phyloP scores from a whole-genome alignment of 2,113 vertebrate species.

The Cyanistes caeruleus region DNA sequence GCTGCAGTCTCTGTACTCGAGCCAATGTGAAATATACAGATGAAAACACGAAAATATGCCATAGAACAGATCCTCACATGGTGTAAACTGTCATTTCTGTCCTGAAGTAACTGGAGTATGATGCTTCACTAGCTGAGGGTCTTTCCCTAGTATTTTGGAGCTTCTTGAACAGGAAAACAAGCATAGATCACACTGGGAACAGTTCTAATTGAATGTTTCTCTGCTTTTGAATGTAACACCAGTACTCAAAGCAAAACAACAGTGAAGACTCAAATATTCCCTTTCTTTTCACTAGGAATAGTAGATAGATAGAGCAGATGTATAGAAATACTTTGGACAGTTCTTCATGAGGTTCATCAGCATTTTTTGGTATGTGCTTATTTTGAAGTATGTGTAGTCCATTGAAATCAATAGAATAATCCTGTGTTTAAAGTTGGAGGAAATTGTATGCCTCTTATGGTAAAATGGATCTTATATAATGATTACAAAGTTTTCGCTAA shows the following conservation, averaged over 20 bases:
- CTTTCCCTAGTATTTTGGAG: background rate
- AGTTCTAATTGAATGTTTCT: background rate
- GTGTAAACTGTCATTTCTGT: background rate
- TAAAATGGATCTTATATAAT: background rate
- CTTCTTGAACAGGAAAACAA: background rate
- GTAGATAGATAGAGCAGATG: background rate
- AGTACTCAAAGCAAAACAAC: background rate
- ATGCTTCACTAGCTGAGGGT: background rate
- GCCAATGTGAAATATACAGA: background rate
- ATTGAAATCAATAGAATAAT: background rate
- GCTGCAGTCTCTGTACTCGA: background rate
- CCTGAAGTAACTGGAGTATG: background rate
- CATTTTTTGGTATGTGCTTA: background rate
- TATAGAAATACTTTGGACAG: background rate
- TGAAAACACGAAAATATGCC: background rate
- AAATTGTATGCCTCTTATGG: background rate
- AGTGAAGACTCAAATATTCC: background rate
- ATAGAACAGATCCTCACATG: background rate
- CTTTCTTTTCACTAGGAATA: background rate
- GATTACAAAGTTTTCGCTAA: background rate
- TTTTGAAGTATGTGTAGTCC: background rate
- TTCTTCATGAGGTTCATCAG: background rate
- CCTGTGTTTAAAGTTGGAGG: background rate
- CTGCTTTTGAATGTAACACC: background rate
- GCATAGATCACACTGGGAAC: background rate